phyloP scores from a whole-genome alignment of 2,888 invertebrate genomes.

The Paralinhomoeus sp. region DNA sequence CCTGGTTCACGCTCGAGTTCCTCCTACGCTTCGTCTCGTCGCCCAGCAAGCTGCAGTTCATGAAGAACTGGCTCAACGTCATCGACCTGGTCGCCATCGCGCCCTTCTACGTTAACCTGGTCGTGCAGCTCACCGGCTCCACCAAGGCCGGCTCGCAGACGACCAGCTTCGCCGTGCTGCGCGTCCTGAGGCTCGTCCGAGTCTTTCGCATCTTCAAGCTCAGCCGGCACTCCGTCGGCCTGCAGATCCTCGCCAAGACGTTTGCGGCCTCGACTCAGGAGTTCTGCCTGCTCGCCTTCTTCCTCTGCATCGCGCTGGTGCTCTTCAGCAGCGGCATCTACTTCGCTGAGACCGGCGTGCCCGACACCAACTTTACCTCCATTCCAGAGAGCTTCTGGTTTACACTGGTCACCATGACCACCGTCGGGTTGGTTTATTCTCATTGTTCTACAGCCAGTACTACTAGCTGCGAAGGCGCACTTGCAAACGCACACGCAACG shows the following conservation, averaged over 20 bases:
- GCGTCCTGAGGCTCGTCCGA: constrained; percentile 30
- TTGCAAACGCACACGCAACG: too few species aligned
- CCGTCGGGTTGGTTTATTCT: too few species aligned
- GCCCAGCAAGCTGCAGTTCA: constrained; percentile 29
- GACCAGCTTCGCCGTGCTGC: constrained; percentile 31
- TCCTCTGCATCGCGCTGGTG: constrained; percentile 27
- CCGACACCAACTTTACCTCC: constrained; percentile 21
- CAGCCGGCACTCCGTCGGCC: constrained; percentile 31
- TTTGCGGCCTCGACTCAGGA: constrained; percentile 32
- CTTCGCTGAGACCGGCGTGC: constrained; percentile 30
- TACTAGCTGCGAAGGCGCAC: too few species aligned
- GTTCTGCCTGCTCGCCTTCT: too few species aligned
- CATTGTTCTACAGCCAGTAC: too few species aligned
- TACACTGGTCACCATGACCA: constrained; percentile 23
- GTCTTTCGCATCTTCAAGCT: too few species aligned
- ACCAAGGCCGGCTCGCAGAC: neutral
- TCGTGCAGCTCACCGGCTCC: constrained; percentile 3
- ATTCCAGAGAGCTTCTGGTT: constrained; percentile 25
- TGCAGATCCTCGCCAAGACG: constrained; percentile 33
- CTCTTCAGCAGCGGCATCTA: constrained; percentile 32
- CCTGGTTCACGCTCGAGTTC: constrained; percentile 33
- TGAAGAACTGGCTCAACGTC: constrained; percentile 31
- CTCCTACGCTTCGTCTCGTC: constrained; percentile 30
- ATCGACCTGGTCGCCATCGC: constrained; percentile 32
- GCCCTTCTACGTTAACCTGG: constrained; percentile 32